Evolutionary conservation across 2,888 invertebrate species (phyloP).

Genomic region (Sphaerophoria taeniata): DNA sequence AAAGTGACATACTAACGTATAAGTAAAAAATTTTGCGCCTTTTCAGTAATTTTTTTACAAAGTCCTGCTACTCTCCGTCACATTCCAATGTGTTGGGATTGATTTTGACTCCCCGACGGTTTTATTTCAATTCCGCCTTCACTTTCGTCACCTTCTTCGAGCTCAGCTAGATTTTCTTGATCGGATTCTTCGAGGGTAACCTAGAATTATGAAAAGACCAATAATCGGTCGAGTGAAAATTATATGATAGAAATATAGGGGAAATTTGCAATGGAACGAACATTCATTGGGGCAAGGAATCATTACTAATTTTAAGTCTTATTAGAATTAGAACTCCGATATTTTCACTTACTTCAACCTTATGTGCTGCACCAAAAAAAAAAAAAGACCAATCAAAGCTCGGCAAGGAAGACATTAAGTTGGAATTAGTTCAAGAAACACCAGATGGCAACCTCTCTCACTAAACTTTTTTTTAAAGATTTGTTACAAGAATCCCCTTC

Average conservation of each 20-base stretch:
- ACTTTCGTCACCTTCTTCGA: constrained; percentile 85
- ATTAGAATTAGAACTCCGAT: too few relatives aligned
- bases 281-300: too few relatives aligned
- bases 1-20: constrained; percentile 86
- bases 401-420: too few relatives aligned
- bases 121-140: constrained; percentile 80
- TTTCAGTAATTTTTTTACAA: constrained; percentile 95
- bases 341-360: too few relatives aligned
- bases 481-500: too few relatives aligned
- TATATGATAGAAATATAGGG: background rate
- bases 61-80: constrained; percentile 96
- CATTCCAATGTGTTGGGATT: constrained; percentile 88
- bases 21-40: constrained; percentile 95
- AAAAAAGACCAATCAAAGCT: too few relatives aligned
- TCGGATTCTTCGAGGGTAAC: constrained; percentile 92
- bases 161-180: constrained; percentile 85
- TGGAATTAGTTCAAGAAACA: too few relatives aligned
- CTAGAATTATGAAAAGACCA: constrained; percentile 79
- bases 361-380: too few relatives aligned
- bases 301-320: too few relatives aligned
- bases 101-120: constrained; percentile 84
- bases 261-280: too few relatives aligned
- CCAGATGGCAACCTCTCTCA: too few relatives aligned
- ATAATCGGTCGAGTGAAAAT: background rate
- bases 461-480: too few relatives aligned